Conservation (phyloP, 2,113 vertebrate genomes). For the Acrocephalus arundinaceus region DNA sequence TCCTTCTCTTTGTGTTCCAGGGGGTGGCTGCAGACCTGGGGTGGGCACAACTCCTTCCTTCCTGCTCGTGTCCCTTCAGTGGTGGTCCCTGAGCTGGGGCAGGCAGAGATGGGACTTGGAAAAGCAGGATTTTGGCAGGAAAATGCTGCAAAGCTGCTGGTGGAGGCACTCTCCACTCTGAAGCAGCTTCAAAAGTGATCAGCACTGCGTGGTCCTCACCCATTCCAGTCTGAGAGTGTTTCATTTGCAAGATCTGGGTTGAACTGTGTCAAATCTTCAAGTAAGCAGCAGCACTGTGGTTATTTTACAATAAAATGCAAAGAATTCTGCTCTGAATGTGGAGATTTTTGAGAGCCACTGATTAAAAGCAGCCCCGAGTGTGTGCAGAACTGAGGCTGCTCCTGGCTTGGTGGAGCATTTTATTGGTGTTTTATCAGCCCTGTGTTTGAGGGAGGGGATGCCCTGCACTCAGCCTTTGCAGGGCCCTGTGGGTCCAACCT, state of each 20-base stretch:
- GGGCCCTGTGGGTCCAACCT: background rate
- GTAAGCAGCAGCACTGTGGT: accelerated
- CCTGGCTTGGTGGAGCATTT: background rate
- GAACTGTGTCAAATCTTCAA: background rate
- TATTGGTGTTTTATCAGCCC: background rate
- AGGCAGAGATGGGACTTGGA: background rate
- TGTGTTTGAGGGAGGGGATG: background rate
- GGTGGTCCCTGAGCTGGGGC: background rate
- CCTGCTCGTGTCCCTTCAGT: background rate
- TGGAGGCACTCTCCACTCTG: background rate
- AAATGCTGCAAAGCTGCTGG: background rate
- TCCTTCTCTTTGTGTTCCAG: background rate
- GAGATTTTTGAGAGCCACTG: background rate
- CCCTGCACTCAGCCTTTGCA: background rate
- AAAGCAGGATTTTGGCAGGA: background rate
- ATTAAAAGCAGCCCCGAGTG: background rate
- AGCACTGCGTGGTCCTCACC: accelerated
- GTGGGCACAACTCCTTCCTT: background rate
- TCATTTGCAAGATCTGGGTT: background rate
- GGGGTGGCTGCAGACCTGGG: background rate
- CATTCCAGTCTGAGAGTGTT: accelerated
- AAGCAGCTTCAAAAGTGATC: background rate
- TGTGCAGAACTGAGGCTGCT: background rate
- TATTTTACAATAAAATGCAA: background rate
- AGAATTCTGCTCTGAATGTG: background rate